phyloP scores from a whole-genome alignment of 2,888 invertebrate species.

The Hypsopygia costalis region DNA sequence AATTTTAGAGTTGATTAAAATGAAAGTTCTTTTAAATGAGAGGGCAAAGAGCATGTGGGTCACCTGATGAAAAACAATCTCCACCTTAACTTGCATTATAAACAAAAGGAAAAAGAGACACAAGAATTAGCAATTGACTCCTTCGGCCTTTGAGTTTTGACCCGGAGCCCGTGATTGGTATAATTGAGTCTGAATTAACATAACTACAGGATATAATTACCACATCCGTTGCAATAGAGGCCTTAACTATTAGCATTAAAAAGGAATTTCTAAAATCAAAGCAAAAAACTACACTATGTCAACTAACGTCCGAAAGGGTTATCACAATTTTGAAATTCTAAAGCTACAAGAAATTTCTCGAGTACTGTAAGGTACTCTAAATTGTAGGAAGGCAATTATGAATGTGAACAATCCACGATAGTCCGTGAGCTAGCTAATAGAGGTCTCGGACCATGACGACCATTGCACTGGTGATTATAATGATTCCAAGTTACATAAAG shows the following conservation, averaged over 20 bases:
- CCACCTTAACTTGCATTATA: too few species aligned
- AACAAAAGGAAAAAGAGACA: too few species aligned
- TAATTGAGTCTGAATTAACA: conserved; percentile 50
- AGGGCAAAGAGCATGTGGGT: too few species aligned
- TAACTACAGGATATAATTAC: conserved; percentile 43
- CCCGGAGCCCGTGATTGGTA: conserved; percentile 36
- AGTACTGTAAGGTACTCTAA: background rate
- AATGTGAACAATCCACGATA: conserved; percentile 5
- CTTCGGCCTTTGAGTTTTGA: conserved; percentile 43
- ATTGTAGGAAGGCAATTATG: conserved; percentile 1
- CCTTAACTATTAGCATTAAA: too few species aligned
- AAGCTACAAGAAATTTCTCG: background rate
- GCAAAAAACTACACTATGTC: too few species aligned
- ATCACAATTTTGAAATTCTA: background rate
- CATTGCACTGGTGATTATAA: conserved; percentile 20
- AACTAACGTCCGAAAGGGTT: too few species aligned
- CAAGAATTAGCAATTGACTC: conserved; percentile 42
- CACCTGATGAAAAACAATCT: too few species aligned
- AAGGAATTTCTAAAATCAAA: too few species aligned
- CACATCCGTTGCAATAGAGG: conserved; percentile 37
- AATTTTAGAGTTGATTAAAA: too few species aligned
- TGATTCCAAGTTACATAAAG: conserved; percentile 17
- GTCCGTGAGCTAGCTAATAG: conserved; percentile 2
- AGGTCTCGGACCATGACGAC: conserved; percentile 12
- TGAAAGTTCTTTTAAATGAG: too few species aligned